phyloP scores from a whole-genome alignment of 2,113 vertebrate genomes.

The Nipponia nippon region DNA sequence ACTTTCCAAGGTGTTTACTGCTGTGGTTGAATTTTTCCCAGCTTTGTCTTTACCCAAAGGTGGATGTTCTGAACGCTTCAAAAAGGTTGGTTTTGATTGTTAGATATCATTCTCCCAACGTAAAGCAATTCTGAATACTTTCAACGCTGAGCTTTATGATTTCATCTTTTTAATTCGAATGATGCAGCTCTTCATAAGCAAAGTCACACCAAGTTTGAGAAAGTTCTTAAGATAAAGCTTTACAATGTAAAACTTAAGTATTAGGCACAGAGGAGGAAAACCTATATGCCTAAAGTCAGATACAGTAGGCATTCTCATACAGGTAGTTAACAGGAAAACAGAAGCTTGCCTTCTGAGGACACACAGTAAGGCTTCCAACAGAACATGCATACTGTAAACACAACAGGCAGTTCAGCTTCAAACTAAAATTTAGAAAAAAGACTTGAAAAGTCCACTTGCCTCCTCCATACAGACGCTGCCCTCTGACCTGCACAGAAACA shows the following conservation, averaged over 20 bases:
- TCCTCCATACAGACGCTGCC: background rate
- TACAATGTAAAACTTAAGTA: background rate
- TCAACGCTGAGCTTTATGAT: background rate
- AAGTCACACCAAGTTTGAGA: background rate
- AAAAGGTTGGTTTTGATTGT: background rate
- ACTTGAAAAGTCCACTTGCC: background rate
- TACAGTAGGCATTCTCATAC: fast-evolving
- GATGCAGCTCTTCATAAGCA: background rate
- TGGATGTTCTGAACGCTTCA: background rate
- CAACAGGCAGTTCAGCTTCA: background rate
- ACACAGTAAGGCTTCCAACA: background rate
- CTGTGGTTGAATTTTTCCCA: background rate
- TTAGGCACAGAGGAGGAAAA: background rate
- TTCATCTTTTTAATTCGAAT: background rate
- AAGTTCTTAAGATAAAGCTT: background rate
- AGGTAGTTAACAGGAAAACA: background rate
- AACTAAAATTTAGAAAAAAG: background rate
- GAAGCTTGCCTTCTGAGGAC: background rate
- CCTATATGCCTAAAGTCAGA: background rate
- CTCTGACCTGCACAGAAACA: background rate
- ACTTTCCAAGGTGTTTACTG: background rate
- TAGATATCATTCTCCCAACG: background rate
- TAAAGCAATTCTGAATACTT: background rate
- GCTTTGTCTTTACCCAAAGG: background rate
- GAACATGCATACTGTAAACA: background rate